Evolutionary conservation across 1,140 invertebrate species (phyloP), one percentile per base, ranked within the genome.

Genomic region (Drosophila arizonae): DNA sequence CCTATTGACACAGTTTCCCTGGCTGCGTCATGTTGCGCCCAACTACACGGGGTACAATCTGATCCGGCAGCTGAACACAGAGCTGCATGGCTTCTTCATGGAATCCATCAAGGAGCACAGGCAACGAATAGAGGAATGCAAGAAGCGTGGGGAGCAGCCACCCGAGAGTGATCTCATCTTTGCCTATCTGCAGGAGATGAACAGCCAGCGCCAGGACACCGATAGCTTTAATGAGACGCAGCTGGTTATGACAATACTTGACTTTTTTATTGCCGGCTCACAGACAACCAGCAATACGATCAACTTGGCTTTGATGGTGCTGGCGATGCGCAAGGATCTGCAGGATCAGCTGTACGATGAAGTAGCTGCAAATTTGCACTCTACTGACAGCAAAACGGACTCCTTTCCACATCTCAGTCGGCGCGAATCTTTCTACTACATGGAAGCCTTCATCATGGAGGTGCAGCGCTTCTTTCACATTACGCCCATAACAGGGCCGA

Each of bases 211-310:
- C 2, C 70, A 70, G 24, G 71, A 91, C 3, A 84, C 86, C 10
- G 79, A 90, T 9, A 93, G 92, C 10, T 96, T 95, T 72, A 76
- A 92, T 95, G 95, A 95, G 48, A 94, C 95, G 6, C 95, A 96
- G 80, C 84, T 96, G 33, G 92, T 95, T 13, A 93, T 95, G 78
- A 93, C 95, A n/a, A 94, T 95, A 67, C 77, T 96, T 8, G 95
- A 96, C 81, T 91, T 96, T 3, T 94, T 96, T 57, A 94, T 96
- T 67, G 95, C 95, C 3, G 95, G 95, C 6, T 93, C 93, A 0
- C 93, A 94, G 64, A 97, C 96, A 0, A 97, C 96, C 0, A 94
- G 95, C 43, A 94, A 93, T 33, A 94, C 95, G 0, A 80, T 97
- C 4, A 94, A 95, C 68, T 96, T 97, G 92, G 93, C 94, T 1